Evolutionary conservation across 2,797 vertebrate genomes (phyloP).

Genomic region (Manis pentadactyla): DNA sequence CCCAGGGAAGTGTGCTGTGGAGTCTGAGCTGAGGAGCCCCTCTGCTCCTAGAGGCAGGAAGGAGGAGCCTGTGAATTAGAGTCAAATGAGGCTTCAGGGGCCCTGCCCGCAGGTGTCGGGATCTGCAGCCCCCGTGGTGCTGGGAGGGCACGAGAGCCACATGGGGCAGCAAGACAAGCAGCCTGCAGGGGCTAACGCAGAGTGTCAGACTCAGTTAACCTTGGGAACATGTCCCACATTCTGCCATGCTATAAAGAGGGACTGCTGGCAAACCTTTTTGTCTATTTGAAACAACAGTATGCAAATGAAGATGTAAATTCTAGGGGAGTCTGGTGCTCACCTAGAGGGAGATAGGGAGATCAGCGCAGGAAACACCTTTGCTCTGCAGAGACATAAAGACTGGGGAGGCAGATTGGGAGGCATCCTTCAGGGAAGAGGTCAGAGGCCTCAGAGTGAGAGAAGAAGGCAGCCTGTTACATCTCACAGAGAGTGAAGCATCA

Average conservation of each 20-base stretch:
- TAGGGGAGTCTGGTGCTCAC: neutral
- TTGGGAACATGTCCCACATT: accelerated
- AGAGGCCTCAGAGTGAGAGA: too few relatives aligned
- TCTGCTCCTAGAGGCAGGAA: neutral
- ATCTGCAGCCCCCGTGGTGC: accelerated
- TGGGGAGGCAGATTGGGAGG: accelerated
- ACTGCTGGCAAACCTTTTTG: too few relatives aligned
- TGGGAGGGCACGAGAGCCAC: accelerated
- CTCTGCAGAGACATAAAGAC: neutral
- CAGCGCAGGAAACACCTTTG: accelerated
- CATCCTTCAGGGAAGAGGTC: accelerated
- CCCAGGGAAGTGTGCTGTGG: neutral
- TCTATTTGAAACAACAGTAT: neutral
- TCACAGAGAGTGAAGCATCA: neutral
- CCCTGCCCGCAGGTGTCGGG: neutral
- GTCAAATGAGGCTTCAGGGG: neutral
- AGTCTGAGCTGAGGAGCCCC: neutral
- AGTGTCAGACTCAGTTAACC: accelerated
- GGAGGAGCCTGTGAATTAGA: neutral
- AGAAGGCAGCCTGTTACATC: too few relatives aligned
- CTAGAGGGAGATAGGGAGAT: accelerated
- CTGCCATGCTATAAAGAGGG: neutral
- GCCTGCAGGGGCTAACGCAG: neutral
- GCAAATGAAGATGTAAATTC: neutral
- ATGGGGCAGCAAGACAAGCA: neutral